phyloP scores from a whole-genome alignment of 2,113 vertebrate species.

The Cyprinodon variegatus region DNA sequence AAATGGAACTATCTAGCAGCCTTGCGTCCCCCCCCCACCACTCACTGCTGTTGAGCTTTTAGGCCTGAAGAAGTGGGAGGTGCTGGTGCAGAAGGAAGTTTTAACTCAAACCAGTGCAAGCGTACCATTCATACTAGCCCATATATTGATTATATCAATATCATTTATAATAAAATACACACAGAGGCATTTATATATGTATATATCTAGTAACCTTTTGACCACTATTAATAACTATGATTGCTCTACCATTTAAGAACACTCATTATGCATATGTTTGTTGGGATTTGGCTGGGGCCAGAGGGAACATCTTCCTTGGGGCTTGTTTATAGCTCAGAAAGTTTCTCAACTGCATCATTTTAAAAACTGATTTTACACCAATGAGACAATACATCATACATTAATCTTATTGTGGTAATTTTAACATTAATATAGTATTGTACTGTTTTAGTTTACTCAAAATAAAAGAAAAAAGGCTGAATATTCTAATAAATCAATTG shows the following conservation, averaged over 20 bases:
- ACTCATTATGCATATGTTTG: not conserved
- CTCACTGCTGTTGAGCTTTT: constrained; percentile 58
- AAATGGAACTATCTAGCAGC: constrained; percentile 69
- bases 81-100: not conserved
- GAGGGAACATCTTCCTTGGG: not conserved
- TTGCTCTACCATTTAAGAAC: too few species aligned
- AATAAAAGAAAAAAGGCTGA: too few species aligned
- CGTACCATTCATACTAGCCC: not conserved
- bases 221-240: not conserved
- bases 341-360: not conserved
- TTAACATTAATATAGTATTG: not conserved
- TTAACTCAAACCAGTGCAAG: constrained; percentile 6
- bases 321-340: not conserved
- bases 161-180: constrained; percentile 7
- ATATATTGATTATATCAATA: not conserved
- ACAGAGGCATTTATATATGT: not conserved
- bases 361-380: too few species aligned
- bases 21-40: constrained; percentile 47
- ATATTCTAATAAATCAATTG: too few species aligned
- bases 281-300: not conserved
- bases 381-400: too few species aligned
- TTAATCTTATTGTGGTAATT: not conserved
- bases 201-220: not conserved
- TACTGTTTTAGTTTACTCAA: too few species aligned
- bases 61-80: constrained; percentile 19